Conservation (phyloP, 2,113 vertebrate genomes). For the Pseudopipra pipra region DNA sequence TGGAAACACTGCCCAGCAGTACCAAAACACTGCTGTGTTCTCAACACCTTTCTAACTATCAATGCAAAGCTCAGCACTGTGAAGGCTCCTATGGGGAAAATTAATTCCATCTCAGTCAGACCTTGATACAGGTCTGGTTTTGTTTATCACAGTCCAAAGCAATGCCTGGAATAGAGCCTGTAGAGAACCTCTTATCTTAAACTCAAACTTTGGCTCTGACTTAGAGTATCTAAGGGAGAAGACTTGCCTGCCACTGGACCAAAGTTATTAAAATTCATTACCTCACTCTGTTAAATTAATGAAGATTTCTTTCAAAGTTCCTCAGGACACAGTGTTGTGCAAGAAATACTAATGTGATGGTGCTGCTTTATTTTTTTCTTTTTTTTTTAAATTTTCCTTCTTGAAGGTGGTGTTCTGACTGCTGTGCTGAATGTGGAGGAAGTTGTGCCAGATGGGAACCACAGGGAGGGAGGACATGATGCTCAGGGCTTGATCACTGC, state of each 20-base stretch:
- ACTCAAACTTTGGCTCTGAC: background rate
- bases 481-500: background rate
- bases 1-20: background rate
- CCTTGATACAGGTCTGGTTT: background rate
- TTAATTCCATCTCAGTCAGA: background rate
- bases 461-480: background rate
- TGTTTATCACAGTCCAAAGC: background rate
- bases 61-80: background rate
- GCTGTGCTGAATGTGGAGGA: background rate
- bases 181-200: background rate
- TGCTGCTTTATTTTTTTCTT: background rate
- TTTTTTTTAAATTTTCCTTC: background rate
- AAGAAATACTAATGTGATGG: background rate
- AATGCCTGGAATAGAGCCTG: background rate
- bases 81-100: rapidly evolving
- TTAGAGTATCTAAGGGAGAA: background rate
- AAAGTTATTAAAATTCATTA: background rate
- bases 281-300: background rate
- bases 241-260: background rate
- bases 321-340: background rate
- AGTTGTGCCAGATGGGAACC: background rate
- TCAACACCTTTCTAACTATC: background rate
- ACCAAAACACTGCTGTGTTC: background rate
- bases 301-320: background rate
- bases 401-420: background rate